Evolutionary conservation across 2,888 invertebrate genomes (phyloP).

Genomic region (Leptopilina drosophilae): DNA sequence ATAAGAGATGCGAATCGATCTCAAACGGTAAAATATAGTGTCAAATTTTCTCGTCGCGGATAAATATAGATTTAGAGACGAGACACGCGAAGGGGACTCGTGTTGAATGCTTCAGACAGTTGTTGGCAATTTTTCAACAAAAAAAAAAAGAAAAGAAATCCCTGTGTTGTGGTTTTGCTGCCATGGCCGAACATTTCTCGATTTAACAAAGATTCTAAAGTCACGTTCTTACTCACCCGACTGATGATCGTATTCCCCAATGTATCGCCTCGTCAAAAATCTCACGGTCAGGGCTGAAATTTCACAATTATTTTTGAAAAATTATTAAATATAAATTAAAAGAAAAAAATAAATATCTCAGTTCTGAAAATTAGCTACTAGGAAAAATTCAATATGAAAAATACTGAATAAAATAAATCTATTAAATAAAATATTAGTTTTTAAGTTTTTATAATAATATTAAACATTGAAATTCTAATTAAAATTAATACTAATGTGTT

Average conservation of each 20-base stretch:
- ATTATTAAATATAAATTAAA: neutral
- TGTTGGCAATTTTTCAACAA: constrained; percentile 73
- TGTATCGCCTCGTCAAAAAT: constrained; percentile 94
- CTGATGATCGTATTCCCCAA: constrained; percentile 96
- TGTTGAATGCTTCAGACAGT: constrained; percentile 57
- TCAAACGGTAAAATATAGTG: constrained; percentile 61
- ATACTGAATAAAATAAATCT: no score
- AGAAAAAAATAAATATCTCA: no score
- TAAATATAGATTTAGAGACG: constrained; percentile 70
- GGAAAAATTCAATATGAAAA: no score
- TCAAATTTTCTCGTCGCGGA: constrained; percentile 71
- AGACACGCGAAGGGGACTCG: constrained; percentile 55
- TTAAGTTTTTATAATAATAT: neutral
- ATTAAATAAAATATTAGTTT: no score
- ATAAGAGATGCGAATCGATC: neutral
- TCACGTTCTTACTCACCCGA: constrained; percentile 82
- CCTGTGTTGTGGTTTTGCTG: constrained; percentile 49
- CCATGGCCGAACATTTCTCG: constrained; percentile 48
- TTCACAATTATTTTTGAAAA: neutral
- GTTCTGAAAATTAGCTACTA: no score
- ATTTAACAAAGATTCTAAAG: constrained; percentile 24
- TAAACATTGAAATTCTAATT: no score
- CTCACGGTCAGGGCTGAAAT: constrained; percentile 89
- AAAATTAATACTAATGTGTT: no score
- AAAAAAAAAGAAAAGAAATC: neutral